Conservation (phyloP, 2,113 vertebrate genomes). For the Nothobranchius furzeri region DNA sequence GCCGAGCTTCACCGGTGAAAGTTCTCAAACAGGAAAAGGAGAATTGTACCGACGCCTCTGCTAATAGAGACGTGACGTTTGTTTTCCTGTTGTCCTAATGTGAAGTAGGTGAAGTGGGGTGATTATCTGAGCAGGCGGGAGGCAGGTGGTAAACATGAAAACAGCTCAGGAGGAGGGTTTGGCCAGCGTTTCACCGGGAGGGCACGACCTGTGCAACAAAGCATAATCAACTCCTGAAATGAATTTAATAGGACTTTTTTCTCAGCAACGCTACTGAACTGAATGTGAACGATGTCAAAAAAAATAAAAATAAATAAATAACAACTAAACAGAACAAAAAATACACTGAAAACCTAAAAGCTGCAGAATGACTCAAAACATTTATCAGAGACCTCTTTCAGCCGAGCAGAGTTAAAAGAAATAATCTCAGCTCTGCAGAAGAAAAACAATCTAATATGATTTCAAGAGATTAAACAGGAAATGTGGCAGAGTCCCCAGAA, state of each 20-base stretch:
- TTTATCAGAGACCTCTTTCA: background rate
- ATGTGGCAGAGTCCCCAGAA: too few species aligned
- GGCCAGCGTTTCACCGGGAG: background rate
- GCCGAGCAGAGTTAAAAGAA: background rate
- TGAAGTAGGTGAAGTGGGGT: background rate
- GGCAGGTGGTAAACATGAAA: background rate
- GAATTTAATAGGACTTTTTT: background rate
- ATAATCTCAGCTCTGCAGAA: too few species aligned
- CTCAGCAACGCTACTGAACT: slow-evolving; percentile 5
- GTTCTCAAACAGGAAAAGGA: too few species aligned
- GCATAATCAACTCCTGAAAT: background rate
- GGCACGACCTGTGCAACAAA: slow-evolving; percentile 8
- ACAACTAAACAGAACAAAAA: background rate
- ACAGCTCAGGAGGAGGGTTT: background rate
- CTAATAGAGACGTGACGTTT: too few species aligned
- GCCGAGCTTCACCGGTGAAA: too few species aligned
- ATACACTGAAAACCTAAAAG: background rate
- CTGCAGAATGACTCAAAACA: background rate
- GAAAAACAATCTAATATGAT: too few species aligned
- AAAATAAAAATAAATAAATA: background rate
- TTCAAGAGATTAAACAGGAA: too few species aligned
- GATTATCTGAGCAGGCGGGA: too few species aligned
- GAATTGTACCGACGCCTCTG: too few species aligned
- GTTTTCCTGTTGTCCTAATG: background rate
- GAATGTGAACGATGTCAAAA: slow-evolving; percentile 12